Base-by-base conservation (phyloP, 1,140 invertebrate species). In the Drosophila dunni region DNA sequence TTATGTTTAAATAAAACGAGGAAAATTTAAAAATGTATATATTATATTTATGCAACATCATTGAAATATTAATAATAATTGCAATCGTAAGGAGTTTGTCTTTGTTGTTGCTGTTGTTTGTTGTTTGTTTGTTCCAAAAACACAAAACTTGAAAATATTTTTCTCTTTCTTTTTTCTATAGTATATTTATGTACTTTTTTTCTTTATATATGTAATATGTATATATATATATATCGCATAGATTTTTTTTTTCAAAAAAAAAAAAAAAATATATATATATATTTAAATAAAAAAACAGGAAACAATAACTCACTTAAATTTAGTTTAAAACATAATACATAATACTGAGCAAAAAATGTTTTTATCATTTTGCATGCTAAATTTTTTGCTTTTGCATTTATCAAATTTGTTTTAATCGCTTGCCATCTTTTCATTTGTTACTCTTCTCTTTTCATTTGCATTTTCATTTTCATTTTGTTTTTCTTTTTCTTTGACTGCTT, bases 291-390 rank as follows among this genome's bases (percentile, higher is more conserved):
- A 69, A 58, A 72, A 83, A 83, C 78, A 89, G 85, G 79, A 84
- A 90, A 90, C 88, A 90, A 84, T 79, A 90, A 90, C 83, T 88
- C 88, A 75, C 88, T 91, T 91, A 91, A 84, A 79, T 86, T 76
- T 82, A 88, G 72, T 90, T 91, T 91, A 91, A 83, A 91, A 91
- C 82, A 91, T 91, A 91, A 91, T 91, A 91, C 82, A 91, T 91
- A 91, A 91, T 91, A 91, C 88, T 91, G 88, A 91, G 88, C 88
- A 91, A 90, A 91, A 91, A 88, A 88, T 84, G 80, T 83, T 78
- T 88, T 66, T 72, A 72, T 83, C 71, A 79, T 75, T 90, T 82
- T 85, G 77, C 74, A 79, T 80, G 71, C 65, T 75, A 75, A 57
- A 78, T 90, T 86, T 78, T 78, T 86, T 86, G 71, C 82, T 79